Evolutionary conservation across 1,140 invertebrate species (phyloP).

Genomic region (Drosophila leontia): DNA sequence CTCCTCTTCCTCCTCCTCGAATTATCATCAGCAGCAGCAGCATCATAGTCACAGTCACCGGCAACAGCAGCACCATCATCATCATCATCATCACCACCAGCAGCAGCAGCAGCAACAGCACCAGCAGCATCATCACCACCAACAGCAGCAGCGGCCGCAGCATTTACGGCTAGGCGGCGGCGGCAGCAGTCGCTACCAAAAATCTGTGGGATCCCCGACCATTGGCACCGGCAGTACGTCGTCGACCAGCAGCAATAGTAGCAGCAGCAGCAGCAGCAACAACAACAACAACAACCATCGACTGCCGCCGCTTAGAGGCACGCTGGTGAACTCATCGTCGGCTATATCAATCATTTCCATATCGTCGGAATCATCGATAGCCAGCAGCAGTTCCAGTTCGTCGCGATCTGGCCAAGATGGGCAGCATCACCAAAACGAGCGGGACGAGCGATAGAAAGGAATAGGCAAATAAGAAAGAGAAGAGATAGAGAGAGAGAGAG

Average conservation of each 20-base stretch:
- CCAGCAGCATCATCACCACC: not conserved
- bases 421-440: slow-evolving; percentile 29
- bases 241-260: slow-evolving; percentile 38
- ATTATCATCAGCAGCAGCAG: slow-evolving; percentile 36
- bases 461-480: slow-evolving; percentile 19
- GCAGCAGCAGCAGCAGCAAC: slow-evolving; percentile 21
- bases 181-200: slow-evolving; percentile 29
- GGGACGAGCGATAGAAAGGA: slow-evolving; percentile 37
- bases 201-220: slow-evolving; percentile 28
- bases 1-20: slow-evolving; percentile 30
- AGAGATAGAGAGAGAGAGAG: not conserved
- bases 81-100: slow-evolving; percentile 42
- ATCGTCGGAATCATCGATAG: slow-evolving; percentile 82
- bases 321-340: slow-evolving; percentile 73
- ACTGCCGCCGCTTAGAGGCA: slow-evolving; percentile 61
- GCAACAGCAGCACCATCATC: slow-evolving; percentile 44
- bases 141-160: slow-evolving; percentile 28
- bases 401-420: slow-evolving; percentile 62
- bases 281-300: slow-evolving; percentile 40
- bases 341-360: slow-evolving; percentile 82
- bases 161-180: slow-evolving; percentile 26
- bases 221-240: slow-evolving; percentile 12
- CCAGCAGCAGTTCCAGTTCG: slow-evolving; percentile 64
- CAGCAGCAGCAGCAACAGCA: slow-evolving; percentile 42
- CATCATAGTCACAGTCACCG: slow-evolving; percentile 49